Base-by-base conservation (phyloP, 1,140 invertebrate species). In the Radopholus similis region DNA sequence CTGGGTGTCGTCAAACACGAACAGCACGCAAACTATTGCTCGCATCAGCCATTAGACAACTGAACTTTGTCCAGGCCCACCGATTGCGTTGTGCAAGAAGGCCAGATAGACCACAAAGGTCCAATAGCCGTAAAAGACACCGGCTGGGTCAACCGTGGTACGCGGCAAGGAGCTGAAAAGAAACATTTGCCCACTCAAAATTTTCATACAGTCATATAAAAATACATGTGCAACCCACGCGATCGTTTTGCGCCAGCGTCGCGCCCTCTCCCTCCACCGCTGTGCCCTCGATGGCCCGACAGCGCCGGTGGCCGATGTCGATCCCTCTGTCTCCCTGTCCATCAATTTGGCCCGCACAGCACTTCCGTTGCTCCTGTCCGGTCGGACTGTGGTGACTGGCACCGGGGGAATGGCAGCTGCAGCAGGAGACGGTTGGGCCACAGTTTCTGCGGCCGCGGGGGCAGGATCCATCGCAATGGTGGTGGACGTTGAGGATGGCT, bases 21-120 rank as follows among this genome's bases (percentile, higher is more conserved):
- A 74, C 40, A 74, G 70, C 15, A 74, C 73, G 55, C 73, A 78
- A 57, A 78, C 76, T n/a, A n/a, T n/a, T n/a, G n/a, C n/a, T n/a
- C n/a, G n/a, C n/a, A n/a, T n/a, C n/a, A n/a, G n/a, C n/a, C n/a
- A n/a, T n/a, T n/a, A n/a, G n/a, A n/a, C n/a, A n/a, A n/a, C n/a
- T n/a, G n/a, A n/a, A n/a, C n/a, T n/a, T n/a, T n/a, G n/a, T n/a
- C n/a, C n/a, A n/a, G n/a, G n/a, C n/a, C n/a, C n/a, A n/a, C n/a
- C n/a, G 9, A 77, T 54, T 1, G 75, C 47, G 21, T 74, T 74
- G 47, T 74, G 77, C 4, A 74, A 21, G 67, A 74, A 78, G 4
- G 32, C 73, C 30, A 76, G 32, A 28, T 74, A 74, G 28, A 74
- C 49, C 26, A 77, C 21, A 58, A 74, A 73, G 21, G 73, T 75